Base-by-base conservation (phyloP, 2,888 invertebrate genomes). In the Nomada ruficornis region DNA sequence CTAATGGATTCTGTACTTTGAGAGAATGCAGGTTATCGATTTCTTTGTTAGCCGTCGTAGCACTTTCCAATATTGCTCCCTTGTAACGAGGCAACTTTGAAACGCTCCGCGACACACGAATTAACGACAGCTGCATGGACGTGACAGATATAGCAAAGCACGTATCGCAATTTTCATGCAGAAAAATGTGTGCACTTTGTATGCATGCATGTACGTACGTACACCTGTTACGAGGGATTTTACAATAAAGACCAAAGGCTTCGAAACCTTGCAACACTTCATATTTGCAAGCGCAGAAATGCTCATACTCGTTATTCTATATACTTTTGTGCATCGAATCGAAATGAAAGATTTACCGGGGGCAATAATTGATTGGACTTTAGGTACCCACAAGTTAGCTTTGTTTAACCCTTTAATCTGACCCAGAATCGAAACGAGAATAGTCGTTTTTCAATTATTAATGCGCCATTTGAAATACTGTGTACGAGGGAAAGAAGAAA, bases 1-100 rank as follows among this genome's bases (percentile, higher is more conserved):
- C 54, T 82, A 82, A 82, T 82, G 72, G 77, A 77, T 77, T 82
- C 82, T 69, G 69, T 77, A 69, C 68, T 73, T 73, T 82, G 60
- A 47, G 83, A 65, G 77, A 73, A 83, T 70, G 65, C 77, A 73
- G 82, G 82, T 77, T 83, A 83, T 83, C 77, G 83, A 83, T 83
- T 83, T 82, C 59, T 83, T 82, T 75, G 77, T 72, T 70, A 55
- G 77, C 52, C 69, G 73, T 44, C 55, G 69, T 54, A 64, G 69
- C 72, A 42, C 69, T 82, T 82, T 82, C 83, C 83, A 70, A 82
- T 83, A 73, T 83, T 67, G 80, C 60, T 73, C 77, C 73, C 73
- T 72, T 72, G 71, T 71, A 82, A 76, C 82, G 55, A 60, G 55
- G 55, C 54, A 52, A 82, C 82, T 76, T 77, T 77, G 71, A 82